A percentile compares a stretch with the other conserved stretches of the same genome.
Conservation (phyloP, 2,888 invertebrate species). For the Hypomecis atomaria region DNA sequence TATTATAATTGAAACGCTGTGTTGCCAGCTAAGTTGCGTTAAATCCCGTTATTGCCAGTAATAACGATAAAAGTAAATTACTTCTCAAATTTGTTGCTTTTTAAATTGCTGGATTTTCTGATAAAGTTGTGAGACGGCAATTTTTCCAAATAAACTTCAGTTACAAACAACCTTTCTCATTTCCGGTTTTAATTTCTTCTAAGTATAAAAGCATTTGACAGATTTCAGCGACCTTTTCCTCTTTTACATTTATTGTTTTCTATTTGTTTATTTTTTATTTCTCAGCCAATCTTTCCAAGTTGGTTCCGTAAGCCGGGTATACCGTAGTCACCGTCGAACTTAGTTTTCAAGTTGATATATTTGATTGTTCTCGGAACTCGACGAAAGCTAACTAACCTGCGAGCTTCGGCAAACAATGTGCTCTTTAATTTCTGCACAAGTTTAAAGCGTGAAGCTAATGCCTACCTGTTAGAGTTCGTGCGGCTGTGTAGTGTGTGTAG, state of each 20-base stretch:
- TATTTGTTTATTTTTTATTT: background rate
- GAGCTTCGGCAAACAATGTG: conserved; percentile 55
- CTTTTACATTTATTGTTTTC: too few species aligned
- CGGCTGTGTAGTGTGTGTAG: background rate
- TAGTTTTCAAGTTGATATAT: conserved; percentile 23
- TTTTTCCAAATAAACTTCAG: conserved; percentile 13
- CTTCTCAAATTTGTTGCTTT: conserved; percentile 46
- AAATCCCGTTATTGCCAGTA: conserved; percentile 58
- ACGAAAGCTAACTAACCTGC: conserved; percentile 47
- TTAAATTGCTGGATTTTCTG: conserved; percentile 35
- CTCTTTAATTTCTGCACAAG: conserved; percentile 59
- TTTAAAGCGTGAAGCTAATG: conserved; percentile 47
- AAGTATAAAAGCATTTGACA: conserved; percentile 9
- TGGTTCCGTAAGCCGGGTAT: background rate
- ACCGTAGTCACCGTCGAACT: conserved; percentile 10
- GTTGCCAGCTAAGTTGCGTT: conserved; percentile 52
- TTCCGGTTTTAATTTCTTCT: conserved; percentile 1
- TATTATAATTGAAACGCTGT: conserved; percentile 57
- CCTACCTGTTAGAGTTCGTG: conserved; percentile 1
- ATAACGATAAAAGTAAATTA: conserved; percentile 62
- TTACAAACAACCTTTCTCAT: background rate
- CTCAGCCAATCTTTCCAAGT: conserved; percentile 1
- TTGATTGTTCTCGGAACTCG: conserved; percentile 26
- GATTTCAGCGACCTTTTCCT: conserved; percentile 2
- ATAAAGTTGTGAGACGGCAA: conserved; percentile 3